Base-by-base conservation (phyloP, 1,140 invertebrate species). In the Drosophila rhopaloa region DNA sequence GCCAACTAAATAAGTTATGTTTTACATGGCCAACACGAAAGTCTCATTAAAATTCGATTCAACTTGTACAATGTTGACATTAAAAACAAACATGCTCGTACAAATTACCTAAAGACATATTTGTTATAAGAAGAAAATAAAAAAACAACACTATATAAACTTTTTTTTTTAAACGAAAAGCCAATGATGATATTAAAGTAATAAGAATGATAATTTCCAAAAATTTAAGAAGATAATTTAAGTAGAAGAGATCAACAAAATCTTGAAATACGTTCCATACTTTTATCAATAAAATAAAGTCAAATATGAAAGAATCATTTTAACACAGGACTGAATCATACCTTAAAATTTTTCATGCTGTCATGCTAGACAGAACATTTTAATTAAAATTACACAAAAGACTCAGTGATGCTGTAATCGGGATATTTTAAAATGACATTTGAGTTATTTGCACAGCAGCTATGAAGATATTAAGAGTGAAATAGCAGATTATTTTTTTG, bases 1-100 rank as follows among this genome's bases (percentile, higher is more conserved):
- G 44, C 35, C 11, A 71, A 71, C 51, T 58, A 71, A 71, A 57
- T 27, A 71, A 71, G 41, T 71, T 41, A 41, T 70, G 51, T 70
- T 41, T 9, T 57, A 48, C 43, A 55, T 54, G 9, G 16, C 24
- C 46, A 40, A 35, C 41, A 68, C 29, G 37, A 51, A 50, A 41
- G 48, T 53, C 47, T 43, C 60, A 68, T 68, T 68, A 66, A 68
- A 68, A 54, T 38, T 68, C 29, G 37, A 27, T 58, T 70, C 4
- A 35, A 32, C 38, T 24, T 27, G 10, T 46, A 46, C 7, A 32
- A 3, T 24, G 62, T 40, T 10, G n/a, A 35, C 10, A 51, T 27
- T 24, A 29, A 44, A 68, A 46, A 37, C 27, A 32, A 19, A 27
- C 7, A 50, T 11, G 48, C 1, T 4, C 2, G 19, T 43, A 41